These are phyloP conservation scores for Quiscalus mexicanus DNA, from an alignment of 2,113 vertebrate species.

Conservation along the genomic window DNA sequence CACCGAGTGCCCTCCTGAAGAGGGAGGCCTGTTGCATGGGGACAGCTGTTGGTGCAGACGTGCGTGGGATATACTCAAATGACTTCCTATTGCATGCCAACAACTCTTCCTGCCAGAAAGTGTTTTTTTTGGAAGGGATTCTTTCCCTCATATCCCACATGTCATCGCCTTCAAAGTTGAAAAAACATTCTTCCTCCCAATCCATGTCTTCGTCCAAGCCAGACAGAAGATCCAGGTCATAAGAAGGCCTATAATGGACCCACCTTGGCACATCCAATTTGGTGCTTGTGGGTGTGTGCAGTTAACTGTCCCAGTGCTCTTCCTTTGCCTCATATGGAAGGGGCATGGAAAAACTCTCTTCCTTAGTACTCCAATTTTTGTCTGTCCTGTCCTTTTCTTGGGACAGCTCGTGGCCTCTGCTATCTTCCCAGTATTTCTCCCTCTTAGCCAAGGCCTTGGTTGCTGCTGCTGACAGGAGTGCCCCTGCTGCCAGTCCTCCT, in stretches of 20 bases:
- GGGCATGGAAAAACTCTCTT: no score
- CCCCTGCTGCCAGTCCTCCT: not conserved
- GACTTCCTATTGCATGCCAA: rapidly evolving
- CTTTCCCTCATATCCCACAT: not conserved
- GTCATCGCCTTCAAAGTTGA: rapidly evolving
- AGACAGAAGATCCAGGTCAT: not conserved
- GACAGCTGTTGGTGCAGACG: no score
- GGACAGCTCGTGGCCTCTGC: not conserved
- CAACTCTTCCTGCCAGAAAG: not conserved
- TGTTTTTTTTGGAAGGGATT: rapidly evolving
- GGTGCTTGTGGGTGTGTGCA: no score
- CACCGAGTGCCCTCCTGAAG: not conserved
- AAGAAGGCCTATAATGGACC: not conserved
- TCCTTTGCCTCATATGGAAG: rapidly evolving
- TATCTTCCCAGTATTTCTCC: not conserved
- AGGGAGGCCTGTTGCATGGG: rapidly evolving
- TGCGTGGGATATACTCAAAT: rapidly evolving
- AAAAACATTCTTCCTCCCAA: not conserved
- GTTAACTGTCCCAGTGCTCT: not conserved
- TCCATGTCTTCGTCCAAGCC: rapidly evolving
- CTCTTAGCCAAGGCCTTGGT: not conserved
- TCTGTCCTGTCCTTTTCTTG: not conserved
- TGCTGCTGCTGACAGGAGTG: not conserved
- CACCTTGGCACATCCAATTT: rapidly evolving
- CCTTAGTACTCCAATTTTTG: not conserved